Conservation (phyloP, 2,888 invertebrate species). For the Tribolium freemani region DNA sequence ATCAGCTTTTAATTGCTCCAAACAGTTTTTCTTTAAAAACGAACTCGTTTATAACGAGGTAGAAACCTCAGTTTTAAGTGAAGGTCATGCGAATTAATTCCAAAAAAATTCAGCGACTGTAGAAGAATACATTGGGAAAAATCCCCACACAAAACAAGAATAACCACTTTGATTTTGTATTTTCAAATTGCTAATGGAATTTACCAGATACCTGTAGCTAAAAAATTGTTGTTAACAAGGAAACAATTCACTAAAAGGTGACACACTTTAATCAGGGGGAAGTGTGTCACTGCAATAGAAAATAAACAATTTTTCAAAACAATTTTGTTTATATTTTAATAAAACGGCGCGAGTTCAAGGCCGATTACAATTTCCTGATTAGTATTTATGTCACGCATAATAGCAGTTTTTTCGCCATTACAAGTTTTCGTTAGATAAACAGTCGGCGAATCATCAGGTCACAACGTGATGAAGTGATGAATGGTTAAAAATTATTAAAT, state of each 20-base stretch:
- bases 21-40: neutral
- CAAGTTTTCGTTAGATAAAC: neutral
- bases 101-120: neutral
- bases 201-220: neutral
- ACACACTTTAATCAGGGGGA: neutral
- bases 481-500: neutral
- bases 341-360: neutral
- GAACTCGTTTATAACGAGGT: neutral
- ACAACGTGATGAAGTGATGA: neutral
- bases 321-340: neutral
- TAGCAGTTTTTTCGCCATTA: neutral
- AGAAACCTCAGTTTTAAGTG: neutral
- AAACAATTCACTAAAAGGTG: neutral
- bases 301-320: neutral
- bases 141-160: neutral
- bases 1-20: neutral
- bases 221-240: neutral
- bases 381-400: neutral
- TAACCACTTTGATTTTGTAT: neutral
- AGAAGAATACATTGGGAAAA: neutral
- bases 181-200: neutral
- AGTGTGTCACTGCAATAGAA: neutral
- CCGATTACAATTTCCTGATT: neutral
- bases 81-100: neutral
- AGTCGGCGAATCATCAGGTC: neutral